Conservation (phyloP, 1,140 invertebrate species). For the Lordiphosa collinella region DNA sequence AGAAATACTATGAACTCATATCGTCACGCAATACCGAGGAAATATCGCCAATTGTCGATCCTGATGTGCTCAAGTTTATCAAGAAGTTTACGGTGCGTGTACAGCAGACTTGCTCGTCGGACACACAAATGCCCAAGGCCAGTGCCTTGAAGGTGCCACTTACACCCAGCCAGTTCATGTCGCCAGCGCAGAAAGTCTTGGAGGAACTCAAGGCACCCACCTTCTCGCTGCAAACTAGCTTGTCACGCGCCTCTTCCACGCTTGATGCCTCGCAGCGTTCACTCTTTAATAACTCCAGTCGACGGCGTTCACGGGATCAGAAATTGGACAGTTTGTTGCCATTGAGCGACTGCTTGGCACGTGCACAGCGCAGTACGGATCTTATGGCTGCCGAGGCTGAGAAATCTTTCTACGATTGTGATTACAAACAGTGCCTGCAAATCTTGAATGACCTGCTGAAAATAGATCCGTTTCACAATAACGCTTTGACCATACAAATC, state of each 20-base stretch:
- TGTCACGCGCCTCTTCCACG: constrained; percentile 66
- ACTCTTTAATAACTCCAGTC: constrained; percentile 71
- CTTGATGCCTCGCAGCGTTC: constrained; percentile 68
- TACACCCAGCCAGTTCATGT: constrained; percentile 65
- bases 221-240: constrained; percentile 66
- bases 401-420: constrained; percentile 91
- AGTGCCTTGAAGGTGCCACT: constrained; percentile 36
- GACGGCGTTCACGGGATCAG: constrained; percentile 36
- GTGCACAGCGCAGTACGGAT: constrained; percentile 87
- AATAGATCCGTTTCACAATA: constrained; percentile 91
- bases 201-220: constrained; percentile 69
- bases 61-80: constrained; percentile 61
- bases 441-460: constrained; percentile 88
- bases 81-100: constrained; percentile 65
- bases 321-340: constrained; percentile 71
- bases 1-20: constrained; percentile 86
- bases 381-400: constrained; percentile 89
- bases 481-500: constrained; percentile 92
- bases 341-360: constrained; percentile 73
- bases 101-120: constrained; percentile 53
- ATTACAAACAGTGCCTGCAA: constrained; percentile 88
- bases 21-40: constrained; percentile 62
- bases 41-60: constrained; percentile 62
- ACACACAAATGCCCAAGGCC: constrained; percentile 46
- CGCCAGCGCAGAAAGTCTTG: constrained; percentile 75